These are phyloP conservation scores for Euschistus heros DNA, from an alignment of 1,140 invertebrate species.

Conservation along the genomic window DNA sequence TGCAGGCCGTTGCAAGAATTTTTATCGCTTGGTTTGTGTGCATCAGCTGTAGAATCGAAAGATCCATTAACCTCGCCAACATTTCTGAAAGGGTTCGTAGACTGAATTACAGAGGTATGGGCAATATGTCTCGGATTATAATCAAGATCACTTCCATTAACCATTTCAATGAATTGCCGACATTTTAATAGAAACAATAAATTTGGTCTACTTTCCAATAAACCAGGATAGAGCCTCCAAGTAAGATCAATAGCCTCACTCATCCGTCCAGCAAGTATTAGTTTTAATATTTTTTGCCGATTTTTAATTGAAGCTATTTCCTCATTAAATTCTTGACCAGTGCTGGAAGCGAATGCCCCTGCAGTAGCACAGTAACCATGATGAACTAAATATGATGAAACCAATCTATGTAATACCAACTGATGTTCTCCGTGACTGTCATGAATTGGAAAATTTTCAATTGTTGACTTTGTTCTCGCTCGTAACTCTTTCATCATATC, in stretches of 20 bases:
- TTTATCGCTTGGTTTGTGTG: constrained; percentile 37
- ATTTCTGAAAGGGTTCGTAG: constrained; percentile 19
- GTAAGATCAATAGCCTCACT: constrained; percentile 89
- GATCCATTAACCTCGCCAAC: constrained; percentile 28
- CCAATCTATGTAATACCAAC: constrained; percentile 63
- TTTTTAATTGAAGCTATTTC: constrained; percentile 91
- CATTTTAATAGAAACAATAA: constrained; percentile 90
- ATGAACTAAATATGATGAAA: constrained; percentile 93
- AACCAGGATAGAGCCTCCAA: constrained; percentile 74
- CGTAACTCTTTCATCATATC: constrained; percentile 90
- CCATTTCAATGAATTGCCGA: constrained; percentile 94
- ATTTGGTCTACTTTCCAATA: constrained; percentile 81
- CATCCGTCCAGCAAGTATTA: constrained; percentile 83
- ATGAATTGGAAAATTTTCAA: constrained; percentile 76
- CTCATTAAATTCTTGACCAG: constrained; percentile 81
- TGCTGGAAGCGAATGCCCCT: constrained; percentile 83
- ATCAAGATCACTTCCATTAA: constrained; percentile 66
- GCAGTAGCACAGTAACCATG: constrained; percentile 94
- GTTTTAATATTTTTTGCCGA: constrained; percentile 91
- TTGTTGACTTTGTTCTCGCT: constrained; percentile 65
- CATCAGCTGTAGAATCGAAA: constrained; percentile 32
- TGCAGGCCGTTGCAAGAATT: constrained; percentile 50
- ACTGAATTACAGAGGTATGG: constrained; percentile 45
- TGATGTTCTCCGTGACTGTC: constrained; percentile 85
- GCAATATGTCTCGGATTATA: neutral